Evolutionary conservation across 2,113 vertebrate genomes (phyloP).

Genomic region (Neopipo cinnamomea): DNA sequence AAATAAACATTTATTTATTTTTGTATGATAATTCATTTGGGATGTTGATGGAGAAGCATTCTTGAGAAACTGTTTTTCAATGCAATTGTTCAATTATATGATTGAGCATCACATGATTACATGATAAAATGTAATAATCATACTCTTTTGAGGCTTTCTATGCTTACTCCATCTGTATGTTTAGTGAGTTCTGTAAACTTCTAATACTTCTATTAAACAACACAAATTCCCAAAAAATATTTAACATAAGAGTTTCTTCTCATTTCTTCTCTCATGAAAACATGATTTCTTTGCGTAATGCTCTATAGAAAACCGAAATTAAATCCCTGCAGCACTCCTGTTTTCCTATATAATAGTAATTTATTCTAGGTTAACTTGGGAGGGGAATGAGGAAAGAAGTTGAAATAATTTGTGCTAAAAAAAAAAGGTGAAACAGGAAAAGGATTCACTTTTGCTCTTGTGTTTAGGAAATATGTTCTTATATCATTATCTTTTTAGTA

Average conservation of each 20-base stretch:
- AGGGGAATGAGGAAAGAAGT: neutral
- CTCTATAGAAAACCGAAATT: neutral
- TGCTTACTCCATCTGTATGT: neutral
- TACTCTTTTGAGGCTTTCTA: neutral
- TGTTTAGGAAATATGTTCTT: neutral
- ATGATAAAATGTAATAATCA: neutral
- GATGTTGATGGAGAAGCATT: neutral
- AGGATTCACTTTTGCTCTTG: neutral
- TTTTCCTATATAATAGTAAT: neutral
- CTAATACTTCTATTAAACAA: neutral
- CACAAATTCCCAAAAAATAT: neutral
- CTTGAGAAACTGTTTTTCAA: neutral
- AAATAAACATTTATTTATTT: neutral
- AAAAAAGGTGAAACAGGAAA: neutral
- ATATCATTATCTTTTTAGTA: neutral
- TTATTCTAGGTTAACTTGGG: neutral
- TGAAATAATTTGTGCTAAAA: neutral
- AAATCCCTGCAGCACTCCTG: neutral
- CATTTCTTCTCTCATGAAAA: neutral
- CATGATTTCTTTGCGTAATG: neutral
- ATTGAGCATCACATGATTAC: neutral
- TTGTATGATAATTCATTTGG: neutral
- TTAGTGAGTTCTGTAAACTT: neutral
- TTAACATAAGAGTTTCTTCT: neutral
- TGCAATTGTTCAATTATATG: neutral